Conservation (phyloP, 2,888 invertebrate genomes). For the Leptogaster cylindrica region DNA sequence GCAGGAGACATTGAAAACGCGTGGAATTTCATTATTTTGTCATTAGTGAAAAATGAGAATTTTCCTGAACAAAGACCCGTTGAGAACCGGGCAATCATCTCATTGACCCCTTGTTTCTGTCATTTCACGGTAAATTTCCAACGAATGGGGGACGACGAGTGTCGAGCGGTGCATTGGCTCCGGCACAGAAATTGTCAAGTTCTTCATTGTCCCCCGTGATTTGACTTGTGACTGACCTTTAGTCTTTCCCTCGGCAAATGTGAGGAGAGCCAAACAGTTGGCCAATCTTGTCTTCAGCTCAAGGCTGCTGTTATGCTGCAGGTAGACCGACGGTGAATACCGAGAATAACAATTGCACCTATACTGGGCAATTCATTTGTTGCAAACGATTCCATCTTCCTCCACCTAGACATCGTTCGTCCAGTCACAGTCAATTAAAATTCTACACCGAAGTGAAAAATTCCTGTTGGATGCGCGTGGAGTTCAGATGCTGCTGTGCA, state of each 20-base stretch:
- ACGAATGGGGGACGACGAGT: background rate
- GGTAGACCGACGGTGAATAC: background rate
- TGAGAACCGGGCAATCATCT: conserved; percentile 4
- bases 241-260: conserved; percentile 23
- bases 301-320: background rate
- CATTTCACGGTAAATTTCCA: conserved; percentile 8
- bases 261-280: conserved; percentile 4
- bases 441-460: conserved; percentile 43
- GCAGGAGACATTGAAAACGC: background rate
- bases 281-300: background rate
- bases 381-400: conserved; percentile 37
- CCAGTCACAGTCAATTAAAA: conserved; percentile 44
- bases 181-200: conserved; percentile 16
- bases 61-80: too few species aligned
- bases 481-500: too few species aligned
- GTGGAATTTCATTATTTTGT: conserved; percentile 3
- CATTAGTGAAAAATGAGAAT: background rate
- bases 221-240: conserved; percentile 27
- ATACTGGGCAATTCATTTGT: conserved; percentile 15
- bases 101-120: conserved; percentile 6
- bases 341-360: conserved; percentile 25
- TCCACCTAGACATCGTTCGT: conserved; percentile 9
- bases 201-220: conserved; percentile 5
- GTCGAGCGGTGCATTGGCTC: background rate
- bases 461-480: conserved; percentile 21